Percentiles rank a stretch among this genome's conserved stretches.
phyloP scores from a whole-genome alignment of 2,113 vertebrate species.

The Festucalex cinctus region DNA sequence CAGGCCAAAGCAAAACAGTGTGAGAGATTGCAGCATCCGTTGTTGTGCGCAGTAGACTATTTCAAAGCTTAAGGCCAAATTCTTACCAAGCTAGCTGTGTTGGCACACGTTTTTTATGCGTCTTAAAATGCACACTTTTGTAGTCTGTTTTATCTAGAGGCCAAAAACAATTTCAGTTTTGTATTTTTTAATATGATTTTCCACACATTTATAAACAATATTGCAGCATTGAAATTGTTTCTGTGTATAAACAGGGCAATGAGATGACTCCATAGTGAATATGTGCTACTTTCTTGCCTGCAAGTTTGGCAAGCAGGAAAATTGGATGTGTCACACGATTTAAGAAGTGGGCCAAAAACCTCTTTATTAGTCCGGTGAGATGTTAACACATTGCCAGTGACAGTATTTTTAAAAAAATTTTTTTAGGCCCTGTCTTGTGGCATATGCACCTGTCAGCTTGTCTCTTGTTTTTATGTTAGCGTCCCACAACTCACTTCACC shows the following conservation, averaged over 20 bases:
- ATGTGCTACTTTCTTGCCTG: conserved; percentile 31
- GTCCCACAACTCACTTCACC: neutral
- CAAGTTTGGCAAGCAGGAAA: conserved; percentile 25
- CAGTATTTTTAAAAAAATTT: conserved; percentile 23
- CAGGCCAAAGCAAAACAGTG: conserved; percentile 41
- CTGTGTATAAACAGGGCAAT: conserved; percentile 16
- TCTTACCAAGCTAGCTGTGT: neutral
- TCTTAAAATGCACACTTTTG: conserved; percentile 5
- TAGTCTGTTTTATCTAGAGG: conserved; percentile 15
- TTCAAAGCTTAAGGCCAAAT: conserved; percentile 52
- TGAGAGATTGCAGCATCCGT: conserved; percentile 61
- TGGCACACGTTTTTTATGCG: conserved; percentile 11
- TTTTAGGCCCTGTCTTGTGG: conserved; percentile 25
- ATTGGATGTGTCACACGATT: conserved; percentile 39
- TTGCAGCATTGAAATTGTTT: conserved; percentile 13
- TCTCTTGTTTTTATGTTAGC: conserved; percentile 8
- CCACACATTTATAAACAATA: conserved; percentile 10
- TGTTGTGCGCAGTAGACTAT: conserved; percentile 47
- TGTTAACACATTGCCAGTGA: conserved; percentile 49
- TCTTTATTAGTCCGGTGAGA: conserved; percentile 51
- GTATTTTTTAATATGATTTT: conserved; percentile 4
- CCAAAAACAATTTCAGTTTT: neutral
- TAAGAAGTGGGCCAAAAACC: conserved; percentile 31
- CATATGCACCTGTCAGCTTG: conserved; percentile 17
- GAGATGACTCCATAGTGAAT: conserved; percentile 22